phyloP scores from a whole-genome alignment of 2,797 vertebrate genomes.

The Phataginus tetradactyla region DNA sequence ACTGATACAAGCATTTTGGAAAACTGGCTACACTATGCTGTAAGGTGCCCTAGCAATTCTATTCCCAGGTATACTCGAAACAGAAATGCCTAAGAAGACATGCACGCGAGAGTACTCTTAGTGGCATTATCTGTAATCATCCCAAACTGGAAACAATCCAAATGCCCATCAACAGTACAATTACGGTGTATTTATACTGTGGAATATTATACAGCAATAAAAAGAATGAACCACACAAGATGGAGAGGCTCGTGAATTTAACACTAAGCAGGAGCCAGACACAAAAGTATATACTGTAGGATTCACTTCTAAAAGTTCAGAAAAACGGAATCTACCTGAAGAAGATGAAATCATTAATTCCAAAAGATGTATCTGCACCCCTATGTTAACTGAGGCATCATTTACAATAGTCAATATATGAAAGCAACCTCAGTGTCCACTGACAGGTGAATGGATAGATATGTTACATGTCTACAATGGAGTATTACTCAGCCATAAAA shows the following conservation, averaged over 20 bases:
- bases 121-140: neutral
- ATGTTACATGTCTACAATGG: no score
- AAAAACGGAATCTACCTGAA: neutral
- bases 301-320: neutral
- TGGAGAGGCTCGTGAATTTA: neutral
- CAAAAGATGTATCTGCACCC: no score
- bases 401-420: no score
- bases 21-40: neutral
- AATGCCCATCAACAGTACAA: neutral
- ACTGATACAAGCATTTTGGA: neutral
- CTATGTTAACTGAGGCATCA: no score
- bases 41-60: neutral
- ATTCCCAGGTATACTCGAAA: neutral
- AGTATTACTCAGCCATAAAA: no score
- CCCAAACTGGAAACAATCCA: neutral
- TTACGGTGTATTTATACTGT: neutral
- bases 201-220: neutral
- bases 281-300: neutral
- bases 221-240: neutral
- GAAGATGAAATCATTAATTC: no score
- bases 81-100: neutral
- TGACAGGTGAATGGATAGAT: no score
- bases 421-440: no score
- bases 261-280: neutral
- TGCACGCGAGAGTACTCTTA: neutral